These are phyloP conservation scores for Cydia amplana DNA, from an alignment of 1,140 invertebrate genomes.

Conservation along the genomic window DNA sequence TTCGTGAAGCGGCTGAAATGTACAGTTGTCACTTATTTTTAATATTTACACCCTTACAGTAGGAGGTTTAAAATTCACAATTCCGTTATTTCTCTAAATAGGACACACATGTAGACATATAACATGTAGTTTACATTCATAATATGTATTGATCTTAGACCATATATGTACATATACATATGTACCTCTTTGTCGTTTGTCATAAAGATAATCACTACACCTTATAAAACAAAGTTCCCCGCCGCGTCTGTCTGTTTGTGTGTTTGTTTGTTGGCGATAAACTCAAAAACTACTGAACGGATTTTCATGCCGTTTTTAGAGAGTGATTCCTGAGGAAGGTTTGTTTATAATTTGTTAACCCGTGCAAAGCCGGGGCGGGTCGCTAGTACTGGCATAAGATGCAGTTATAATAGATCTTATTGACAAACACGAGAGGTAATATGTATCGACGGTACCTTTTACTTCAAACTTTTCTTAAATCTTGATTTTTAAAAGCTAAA, in stretches of 20 bases:
- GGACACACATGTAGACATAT: background rate
- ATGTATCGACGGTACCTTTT: background rate
- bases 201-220: too few relatives aligned
- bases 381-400: too few relatives aligned
- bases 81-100: background rate
- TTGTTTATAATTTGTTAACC: too few relatives aligned
- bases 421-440: background rate
- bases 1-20: background rate
- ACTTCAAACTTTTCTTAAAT: background rate
- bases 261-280: too few relatives aligned
- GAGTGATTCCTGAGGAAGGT: too few relatives aligned
- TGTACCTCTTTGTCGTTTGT: background rate
- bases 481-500: background rate
- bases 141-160: background rate
- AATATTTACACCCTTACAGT: background rate
- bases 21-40: background rate
- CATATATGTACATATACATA: too few relatives aligned
- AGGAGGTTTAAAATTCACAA: constrained; percentile 11
- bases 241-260: too few relatives aligned
- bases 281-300: too few relatives aligned
- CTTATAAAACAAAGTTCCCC: too few relatives aligned
- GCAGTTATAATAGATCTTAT: too few relatives aligned
- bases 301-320: too few relatives aligned
- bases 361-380: too few relatives aligned
- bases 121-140: background rate